These are phyloP conservation scores for Tragulus kanchil DNA, from an alignment of 2,113 vertebrate genomes.

Conservation along the genomic window DNA sequence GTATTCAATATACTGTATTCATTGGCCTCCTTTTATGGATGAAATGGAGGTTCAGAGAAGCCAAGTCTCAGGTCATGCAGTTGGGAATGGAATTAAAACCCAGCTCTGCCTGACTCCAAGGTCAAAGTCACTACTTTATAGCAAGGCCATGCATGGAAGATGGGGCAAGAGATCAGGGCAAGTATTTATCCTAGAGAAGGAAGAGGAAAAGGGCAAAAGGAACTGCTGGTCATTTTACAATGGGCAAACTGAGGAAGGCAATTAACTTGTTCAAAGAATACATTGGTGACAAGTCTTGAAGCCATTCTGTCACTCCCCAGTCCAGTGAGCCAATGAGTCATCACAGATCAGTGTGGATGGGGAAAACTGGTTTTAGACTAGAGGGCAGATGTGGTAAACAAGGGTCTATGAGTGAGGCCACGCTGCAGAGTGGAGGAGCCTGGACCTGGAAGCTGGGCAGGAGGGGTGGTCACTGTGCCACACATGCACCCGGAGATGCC, in stretches of 20 bases:
- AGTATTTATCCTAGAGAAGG: background rate
- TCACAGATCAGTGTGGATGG: background rate
- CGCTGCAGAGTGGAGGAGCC: background rate
- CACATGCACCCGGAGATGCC: background rate
- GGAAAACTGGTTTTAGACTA: background rate
- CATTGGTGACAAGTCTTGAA: background rate
- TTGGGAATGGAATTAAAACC: background rate
- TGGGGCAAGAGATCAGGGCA: background rate
- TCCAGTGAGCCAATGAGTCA: background rate
- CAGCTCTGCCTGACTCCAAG: background rate
- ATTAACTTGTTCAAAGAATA: slow-evolving; percentile 10
- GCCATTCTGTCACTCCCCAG: background rate
- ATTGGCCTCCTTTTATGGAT: background rate
- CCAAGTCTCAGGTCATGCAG: background rate
- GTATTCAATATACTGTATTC: background rate
- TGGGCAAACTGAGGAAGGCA: background rate
- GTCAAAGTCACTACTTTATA: background rate
- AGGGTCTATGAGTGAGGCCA: background rate
- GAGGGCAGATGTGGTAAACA: background rate
- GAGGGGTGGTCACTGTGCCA: background rate
- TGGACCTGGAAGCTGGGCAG: background rate
- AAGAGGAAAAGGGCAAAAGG: background rate
- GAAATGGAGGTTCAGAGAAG: slow-evolving; percentile 23
- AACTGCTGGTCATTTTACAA: background rate
- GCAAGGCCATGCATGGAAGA: background rate